A percentile compares a stretch with the other conserved stretches of the same genome.
These are phyloP conservation scores for Aleadryas rufinucha DNA, from an alignment of 2,113 vertebrate species.

Conservation along the genomic window DNA sequence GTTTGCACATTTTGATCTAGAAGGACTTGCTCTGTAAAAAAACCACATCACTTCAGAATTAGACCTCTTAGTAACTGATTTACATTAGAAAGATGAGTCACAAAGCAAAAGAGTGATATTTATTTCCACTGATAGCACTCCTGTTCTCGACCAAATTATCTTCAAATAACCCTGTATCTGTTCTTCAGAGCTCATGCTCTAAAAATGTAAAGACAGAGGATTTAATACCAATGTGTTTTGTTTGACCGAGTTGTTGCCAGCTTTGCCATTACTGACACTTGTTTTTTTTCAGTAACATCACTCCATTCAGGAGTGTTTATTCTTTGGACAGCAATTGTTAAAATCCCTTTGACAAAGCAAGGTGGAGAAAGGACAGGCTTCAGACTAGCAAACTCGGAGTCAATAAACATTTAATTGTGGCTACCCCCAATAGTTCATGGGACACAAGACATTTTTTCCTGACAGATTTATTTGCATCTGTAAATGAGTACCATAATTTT, in stretches of 20 bases:
- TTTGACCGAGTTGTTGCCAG: background rate
- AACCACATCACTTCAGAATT: constrained; percentile 29
- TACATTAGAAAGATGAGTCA: background rate
- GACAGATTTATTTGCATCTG: background rate
- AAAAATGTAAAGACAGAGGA: background rate
- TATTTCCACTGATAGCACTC: background rate
- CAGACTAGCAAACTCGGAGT: background rate
- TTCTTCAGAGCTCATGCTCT: background rate
- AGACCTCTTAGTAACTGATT: background rate
- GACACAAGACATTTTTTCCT: background rate
- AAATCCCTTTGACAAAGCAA: background rate
- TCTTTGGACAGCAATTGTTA: background rate
- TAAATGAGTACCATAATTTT: background rate
- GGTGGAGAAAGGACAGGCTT: background rate
- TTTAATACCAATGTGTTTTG: background rate
- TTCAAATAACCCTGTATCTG: background rate
- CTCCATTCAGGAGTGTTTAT: background rate
- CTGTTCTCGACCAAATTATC: background rate
- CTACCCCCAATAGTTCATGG: accelerated
- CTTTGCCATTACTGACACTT: background rate
- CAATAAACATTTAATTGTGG: background rate
- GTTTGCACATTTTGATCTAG: constrained; percentile 92
- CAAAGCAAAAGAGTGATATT: background rate
- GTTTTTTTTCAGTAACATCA: background rate
- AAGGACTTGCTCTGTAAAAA: constrained; percentile 85